These are phyloP conservation scores for Pinctada fucata DNA, from an alignment of 2,888 invertebrate species.

Conservation along the genomic window DNA sequence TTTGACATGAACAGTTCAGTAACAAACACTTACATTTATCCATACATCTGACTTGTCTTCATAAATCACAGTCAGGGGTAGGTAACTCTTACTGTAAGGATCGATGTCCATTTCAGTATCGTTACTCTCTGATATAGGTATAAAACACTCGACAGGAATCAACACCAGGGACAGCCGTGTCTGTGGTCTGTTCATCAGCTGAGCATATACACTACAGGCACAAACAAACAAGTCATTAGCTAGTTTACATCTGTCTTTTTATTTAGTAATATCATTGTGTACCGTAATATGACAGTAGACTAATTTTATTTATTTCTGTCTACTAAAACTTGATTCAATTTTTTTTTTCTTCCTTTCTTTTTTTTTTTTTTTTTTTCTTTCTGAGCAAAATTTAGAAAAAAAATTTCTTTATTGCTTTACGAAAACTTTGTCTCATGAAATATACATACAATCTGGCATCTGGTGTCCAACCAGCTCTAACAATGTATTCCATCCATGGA, in stretches of 20 bases:
- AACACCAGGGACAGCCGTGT: slow-evolving; percentile 89
- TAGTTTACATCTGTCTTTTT: no score
- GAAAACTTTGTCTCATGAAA: no score
- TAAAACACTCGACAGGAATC: slow-evolving; percentile 88
- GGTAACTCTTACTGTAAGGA: slow-evolving; percentile 38
- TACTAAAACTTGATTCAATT: no score
- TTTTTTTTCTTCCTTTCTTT: no score
- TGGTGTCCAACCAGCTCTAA: slow-evolving; percentile 96
- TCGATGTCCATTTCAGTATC: slow-evolving; percentile 45
- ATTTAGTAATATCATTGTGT: no score
- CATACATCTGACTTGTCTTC: slow-evolving; percentile 87
- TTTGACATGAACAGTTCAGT: no score
- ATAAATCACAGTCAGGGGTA: slow-evolving; percentile 73
- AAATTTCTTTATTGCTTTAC: no score
- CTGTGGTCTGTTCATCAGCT: slow-evolving; percentile 92
- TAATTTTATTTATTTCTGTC: no score
- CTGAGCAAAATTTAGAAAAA: no score
- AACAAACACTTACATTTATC: slow-evolving; percentile 85
- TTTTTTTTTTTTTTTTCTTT: no score
- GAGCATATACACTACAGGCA: slow-evolving; percentile 89
- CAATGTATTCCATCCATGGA: slow-evolving; percentile 96
- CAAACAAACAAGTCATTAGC: background rate
- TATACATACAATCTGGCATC: slow-evolving; percentile 89
- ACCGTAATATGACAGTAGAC: no score
- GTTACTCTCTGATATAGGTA: slow-evolving; percentile 39